Conservation (phyloP, 2,888 invertebrate genomes). For the Ormyrus nitidulus region DNA sequence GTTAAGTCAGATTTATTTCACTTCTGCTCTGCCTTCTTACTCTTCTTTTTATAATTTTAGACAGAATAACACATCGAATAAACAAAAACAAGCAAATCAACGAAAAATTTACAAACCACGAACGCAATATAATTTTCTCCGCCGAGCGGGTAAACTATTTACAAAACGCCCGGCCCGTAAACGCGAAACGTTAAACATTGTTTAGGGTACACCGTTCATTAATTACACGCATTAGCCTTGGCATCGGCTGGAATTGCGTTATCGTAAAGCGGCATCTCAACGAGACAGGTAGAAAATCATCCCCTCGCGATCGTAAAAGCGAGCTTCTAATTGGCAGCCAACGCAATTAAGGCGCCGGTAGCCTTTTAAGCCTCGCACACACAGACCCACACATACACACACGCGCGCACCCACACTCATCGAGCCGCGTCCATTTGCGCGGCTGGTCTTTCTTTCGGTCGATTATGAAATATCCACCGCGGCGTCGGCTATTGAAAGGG, state of each 20-base stretch:
- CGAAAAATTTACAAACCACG: not conserved
- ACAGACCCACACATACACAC: not conserved
- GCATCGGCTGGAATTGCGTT: constrained; percentile 21
- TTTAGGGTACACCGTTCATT: too few species aligned
- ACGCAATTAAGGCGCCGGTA: constrained; percentile 27
- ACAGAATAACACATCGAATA: too few species aligned
- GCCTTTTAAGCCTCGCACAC: constrained; percentile 18
- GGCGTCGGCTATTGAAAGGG: constrained; percentile 23
- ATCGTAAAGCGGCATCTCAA: constrained; percentile 22
- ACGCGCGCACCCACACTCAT: too few species aligned
- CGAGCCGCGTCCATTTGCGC: not conserved
- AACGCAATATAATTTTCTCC: not conserved
- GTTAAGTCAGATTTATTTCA: too few species aligned
- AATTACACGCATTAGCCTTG: not conserved
- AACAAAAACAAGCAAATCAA: not conserved
- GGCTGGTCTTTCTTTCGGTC: constrained; percentile 35
- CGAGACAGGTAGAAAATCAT: constrained; percentile 8
- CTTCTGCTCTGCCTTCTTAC: too few species aligned
- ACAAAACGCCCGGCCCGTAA: too few species aligned
- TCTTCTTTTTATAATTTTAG: too few species aligned
- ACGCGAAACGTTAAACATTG: too few species aligned
- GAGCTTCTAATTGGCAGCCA: constrained; percentile 37
- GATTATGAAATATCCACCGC: constrained; percentile 43
- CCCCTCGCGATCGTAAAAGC: not conserved
- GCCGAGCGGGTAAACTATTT: not conserved